A percentile compares a stretch with the other conserved stretches of the same genome.
Evolutionary conservation across 2,797 vertebrate genomes (phyloP).

Genomic region (Enteromius fasciolatus): DNA sequence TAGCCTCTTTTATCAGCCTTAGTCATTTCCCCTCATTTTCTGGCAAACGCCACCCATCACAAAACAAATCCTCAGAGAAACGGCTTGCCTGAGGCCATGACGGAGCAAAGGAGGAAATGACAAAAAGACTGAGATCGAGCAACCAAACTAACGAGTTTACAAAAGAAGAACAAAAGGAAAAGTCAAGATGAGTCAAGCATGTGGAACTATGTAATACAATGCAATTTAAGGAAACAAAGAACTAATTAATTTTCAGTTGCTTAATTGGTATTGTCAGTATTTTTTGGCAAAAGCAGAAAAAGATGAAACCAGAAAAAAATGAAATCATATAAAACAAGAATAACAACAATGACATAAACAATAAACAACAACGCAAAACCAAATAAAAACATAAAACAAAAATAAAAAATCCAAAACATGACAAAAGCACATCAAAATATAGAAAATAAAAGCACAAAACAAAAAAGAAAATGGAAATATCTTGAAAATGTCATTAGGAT

Average conservation of each 20-base stretch:
- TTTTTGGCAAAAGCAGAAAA: neutral
- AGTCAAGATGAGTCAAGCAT: conserved; percentile 41
- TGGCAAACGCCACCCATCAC: conserved; percentile 61
- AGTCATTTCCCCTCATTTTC: conserved; percentile 58
- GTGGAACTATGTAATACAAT: conserved; percentile 6
- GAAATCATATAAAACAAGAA: neutral
- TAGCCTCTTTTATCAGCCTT: conserved; percentile 54
- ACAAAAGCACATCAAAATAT: neutral
- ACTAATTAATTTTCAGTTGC: conserved; percentile 1
- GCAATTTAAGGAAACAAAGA: conserved; percentile 40
- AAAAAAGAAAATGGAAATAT: neutral
- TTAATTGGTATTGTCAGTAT: neutral
- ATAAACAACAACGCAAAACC: neutral
- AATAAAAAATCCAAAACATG: neutral
- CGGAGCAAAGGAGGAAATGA: conserved; percentile 55
- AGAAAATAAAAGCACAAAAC: too few species aligned
- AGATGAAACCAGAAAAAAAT: neutral
- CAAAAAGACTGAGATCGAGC: conserved; percentile 53
- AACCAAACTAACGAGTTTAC: conserved; percentile 61
- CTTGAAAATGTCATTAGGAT: neutral
- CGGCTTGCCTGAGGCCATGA: conserved; percentile 62
- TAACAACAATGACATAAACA: neutral
- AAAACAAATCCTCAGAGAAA: conserved; percentile 64
- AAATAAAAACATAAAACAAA: neutral
- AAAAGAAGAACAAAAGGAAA: conserved; percentile 59